These are phyloP conservation scores for Osedax frankpressi DNA, from an alignment of 2,888 invertebrate species.

Conservation along the genomic window DNA sequence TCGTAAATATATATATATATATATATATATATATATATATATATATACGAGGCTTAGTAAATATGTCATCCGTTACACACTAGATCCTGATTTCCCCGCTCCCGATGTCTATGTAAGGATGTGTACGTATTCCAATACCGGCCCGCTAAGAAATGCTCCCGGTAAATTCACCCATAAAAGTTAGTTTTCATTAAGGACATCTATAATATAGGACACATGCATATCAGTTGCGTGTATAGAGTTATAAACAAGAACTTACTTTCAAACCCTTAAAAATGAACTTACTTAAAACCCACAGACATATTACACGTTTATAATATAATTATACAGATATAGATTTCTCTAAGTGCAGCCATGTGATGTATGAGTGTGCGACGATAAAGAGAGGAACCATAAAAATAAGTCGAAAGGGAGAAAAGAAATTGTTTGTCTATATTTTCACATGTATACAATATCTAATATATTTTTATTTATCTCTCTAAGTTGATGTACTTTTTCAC, in stretches of 20 bases:
- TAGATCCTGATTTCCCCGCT: neutral
- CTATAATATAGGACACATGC: no score
- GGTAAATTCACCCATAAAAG: neutral
- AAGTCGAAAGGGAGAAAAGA: neutral
- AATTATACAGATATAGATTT: constrained; percentile 4
- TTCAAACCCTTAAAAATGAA: no score
- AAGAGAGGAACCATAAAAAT: neutral
- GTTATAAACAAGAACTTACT: no score
- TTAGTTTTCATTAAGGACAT: no score
- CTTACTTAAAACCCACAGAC: no score
- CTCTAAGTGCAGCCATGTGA: neutral
- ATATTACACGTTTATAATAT: no score
- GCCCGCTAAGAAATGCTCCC: neutral
- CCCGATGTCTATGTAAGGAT: neutral
- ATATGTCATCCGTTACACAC: neutral
- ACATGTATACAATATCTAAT: no score
- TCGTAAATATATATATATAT: neutral
- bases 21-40: neutral
- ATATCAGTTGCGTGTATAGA: no score
- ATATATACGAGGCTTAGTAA: neutral
- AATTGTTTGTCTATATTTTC: neutral
- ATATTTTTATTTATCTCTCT: no score
- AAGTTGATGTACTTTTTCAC: no score
- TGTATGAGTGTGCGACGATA: neutral
- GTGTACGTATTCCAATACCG: neutral